Conservation (phyloP, 2,113 vertebrate genomes). For the Felis chaus region DNA sequence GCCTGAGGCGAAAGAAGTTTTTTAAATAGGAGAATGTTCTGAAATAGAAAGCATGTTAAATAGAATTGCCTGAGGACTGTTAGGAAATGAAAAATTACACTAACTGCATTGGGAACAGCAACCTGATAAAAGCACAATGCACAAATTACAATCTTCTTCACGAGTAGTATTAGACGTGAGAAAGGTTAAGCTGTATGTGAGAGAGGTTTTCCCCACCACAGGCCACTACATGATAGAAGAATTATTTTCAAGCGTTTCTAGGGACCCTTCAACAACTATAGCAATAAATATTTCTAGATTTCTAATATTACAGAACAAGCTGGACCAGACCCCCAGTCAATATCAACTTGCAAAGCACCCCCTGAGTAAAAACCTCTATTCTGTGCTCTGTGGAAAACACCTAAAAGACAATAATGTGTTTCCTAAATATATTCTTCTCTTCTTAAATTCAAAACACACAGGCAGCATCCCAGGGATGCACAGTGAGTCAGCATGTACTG, state of each 20-base stretch:
- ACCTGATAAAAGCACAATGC: slow-evolving; percentile 76
- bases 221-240: slow-evolving; percentile 69
- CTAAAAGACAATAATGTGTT: slow-evolving; percentile 38
- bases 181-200: slow-evolving; percentile 70
- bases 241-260: slow-evolving; percentile 64
- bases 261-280: slow-evolving; percentile 62
- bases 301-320: slow-evolving; percentile 67
- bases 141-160: slow-evolving; percentile 78
- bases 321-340: slow-evolving; percentile 38
- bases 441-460: slow-evolving; percentile 50
- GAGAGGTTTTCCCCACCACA: slow-evolving; percentile 56
- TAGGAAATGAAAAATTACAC: slow-evolving; percentile 80
- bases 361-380: slow-evolving; percentile 54
- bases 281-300: slow-evolving; percentile 71
- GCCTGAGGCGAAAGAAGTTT: slow-evolving; percentile 67
- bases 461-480: background rate
- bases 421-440: slow-evolving; percentile 44
- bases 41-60: slow-evolving; percentile 80
- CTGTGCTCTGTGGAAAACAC: slow-evolving; percentile 37
- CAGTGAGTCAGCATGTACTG: background rate
- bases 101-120: slow-evolving; percentile 78
- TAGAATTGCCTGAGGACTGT: slow-evolving; percentile 74
- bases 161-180: slow-evolving; percentile 41
- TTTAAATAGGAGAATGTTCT: slow-evolving; percentile 75
- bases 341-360: slow-evolving; percentile 59